Percentiles rank a stretch among this genome's conserved stretches.
Evolutionary conservation across 1,140 invertebrate species (phyloP).

Genomic region (Drosophila guanche): DNA sequence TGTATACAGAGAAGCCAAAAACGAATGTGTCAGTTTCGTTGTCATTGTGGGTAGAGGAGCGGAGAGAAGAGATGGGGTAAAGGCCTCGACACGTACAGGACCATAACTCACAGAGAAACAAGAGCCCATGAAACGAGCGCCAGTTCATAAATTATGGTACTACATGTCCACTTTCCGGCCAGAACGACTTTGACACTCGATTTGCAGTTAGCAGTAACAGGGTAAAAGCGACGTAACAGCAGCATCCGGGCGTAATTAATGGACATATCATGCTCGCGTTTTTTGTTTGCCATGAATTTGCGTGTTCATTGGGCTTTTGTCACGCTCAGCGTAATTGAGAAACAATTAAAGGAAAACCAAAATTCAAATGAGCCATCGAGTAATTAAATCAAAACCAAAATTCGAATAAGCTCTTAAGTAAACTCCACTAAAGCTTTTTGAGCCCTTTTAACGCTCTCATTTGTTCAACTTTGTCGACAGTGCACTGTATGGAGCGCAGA

Average conservation of each 20-base stretch:
- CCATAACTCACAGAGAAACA: conserved; percentile 57
- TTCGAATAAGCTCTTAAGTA: conserved; percentile 24
- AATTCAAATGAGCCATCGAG: conserved; percentile 3
- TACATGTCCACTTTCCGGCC: background rate
- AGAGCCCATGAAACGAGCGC: conserved; percentile 57
- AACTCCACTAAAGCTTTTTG: conserved; percentile 14
- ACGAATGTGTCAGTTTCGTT: conserved; percentile 50
- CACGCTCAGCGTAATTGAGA: conserved; percentile 23
- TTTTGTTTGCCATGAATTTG: background rate
- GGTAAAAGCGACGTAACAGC: too few relatives aligned
- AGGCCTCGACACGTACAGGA: conserved; percentile 38
- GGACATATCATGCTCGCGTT: background rate
- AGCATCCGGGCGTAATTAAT: conserved; percentile 13
- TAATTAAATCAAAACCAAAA: conserved; percentile 40
- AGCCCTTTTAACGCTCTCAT: conserved; percentile 1
- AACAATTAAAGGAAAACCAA: conserved; percentile 42
- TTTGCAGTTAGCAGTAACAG: conserved; percentile 16
- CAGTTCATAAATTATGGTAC: conserved; percentile 66
- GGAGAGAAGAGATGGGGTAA: conserved; percentile 25
- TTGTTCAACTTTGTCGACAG: conserved; percentile 18
- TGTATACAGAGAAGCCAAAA: background rate
- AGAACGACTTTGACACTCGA: conserved; percentile 30
- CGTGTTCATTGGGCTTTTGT: conserved; percentile 2
- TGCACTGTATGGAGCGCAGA: background rate
- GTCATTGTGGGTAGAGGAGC: conserved; percentile 25